These are phyloP conservation scores for Sebastolobus altivelis DNA, from an alignment of 2,797 vertebrate genomes.

Conservation along the genomic window DNA sequence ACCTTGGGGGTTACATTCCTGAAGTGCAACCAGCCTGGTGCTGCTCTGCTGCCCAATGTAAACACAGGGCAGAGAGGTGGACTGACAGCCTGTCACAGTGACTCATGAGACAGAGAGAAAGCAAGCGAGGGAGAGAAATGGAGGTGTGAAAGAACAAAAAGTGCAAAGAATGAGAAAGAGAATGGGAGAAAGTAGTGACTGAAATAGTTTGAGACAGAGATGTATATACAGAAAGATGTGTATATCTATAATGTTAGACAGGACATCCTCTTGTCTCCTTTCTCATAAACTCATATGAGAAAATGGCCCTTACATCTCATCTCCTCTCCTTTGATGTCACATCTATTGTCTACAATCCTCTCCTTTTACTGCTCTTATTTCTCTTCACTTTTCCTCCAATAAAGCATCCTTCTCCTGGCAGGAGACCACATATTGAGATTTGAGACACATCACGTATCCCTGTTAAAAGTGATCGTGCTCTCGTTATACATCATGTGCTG, in stretches of 20 bases:
- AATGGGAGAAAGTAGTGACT: background rate
- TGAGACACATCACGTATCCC: background rate
- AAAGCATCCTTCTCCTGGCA: background rate
- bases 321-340: background rate
- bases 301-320: background rate
- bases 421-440: conserved; percentile 4
- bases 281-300: background rate
- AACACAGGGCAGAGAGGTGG: conserved; percentile 67
- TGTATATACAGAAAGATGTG: background rate
- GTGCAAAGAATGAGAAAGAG: background rate
- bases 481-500: background rate
- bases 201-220: background rate
- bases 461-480: background rate
- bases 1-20: conserved; percentile 79
- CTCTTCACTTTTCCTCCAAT: background rate
- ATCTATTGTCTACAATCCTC: background rate
- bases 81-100: conserved; percentile 70
- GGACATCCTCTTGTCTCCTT: background rate
- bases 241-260: background rate
- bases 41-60: conserved; percentile 75
- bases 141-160: background rate
- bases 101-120: conserved; percentile 40
- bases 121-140: conserved; percentile 18
- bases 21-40: conserved; percentile 74
- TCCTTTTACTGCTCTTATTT: background rate